Evolutionary conservation across 2,797 vertebrate genomes (phyloP).

Genomic region (Siniperca undulata): DNA sequence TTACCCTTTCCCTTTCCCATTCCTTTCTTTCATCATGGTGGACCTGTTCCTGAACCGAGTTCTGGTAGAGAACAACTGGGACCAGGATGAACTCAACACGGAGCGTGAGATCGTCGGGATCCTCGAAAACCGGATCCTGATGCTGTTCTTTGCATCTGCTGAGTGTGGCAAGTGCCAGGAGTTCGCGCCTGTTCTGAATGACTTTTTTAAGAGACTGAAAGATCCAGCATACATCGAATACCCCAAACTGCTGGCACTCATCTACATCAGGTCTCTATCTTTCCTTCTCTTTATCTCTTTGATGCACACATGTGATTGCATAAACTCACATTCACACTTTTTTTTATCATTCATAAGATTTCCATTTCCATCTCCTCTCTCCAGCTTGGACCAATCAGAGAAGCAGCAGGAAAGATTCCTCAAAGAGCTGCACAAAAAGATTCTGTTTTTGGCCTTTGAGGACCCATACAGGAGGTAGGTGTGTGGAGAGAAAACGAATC

Average conservation of each 20-base stretch:
- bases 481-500: neutral
- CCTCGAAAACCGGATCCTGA: conserved; percentile 88
- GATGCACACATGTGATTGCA: neutral
- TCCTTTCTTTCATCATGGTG: conserved; percentile 79
- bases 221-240: conserved; percentile 89
- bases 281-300: conserved; percentile 4
- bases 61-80: conserved; percentile 87
- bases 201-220: conserved; percentile 87
- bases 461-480: conserved; percentile 89
- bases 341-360: conserved; percentile 23
- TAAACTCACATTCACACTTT: neutral
- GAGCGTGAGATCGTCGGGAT: conserved; percentile 81
- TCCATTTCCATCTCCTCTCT: conserved; percentile 42
- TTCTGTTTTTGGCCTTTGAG: conserved; percentile 89
- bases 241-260: conserved; percentile 83
- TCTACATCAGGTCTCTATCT: conserved; percentile 77
- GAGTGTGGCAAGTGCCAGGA: conserved; percentile 80
- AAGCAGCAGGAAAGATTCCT: conserved; percentile 87
- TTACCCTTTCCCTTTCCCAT: neutral
- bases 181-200: conserved; percentile 84
- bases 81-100: conserved; percentile 87
- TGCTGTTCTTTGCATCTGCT: conserved; percentile 86
- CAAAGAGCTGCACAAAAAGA: conserved; percentile 87
- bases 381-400: conserved; percentile 85
- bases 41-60: conserved; percentile 86